A percentile compares a stretch with the other conserved stretches of the same genome.
phyloP scores from a whole-genome alignment of 2,113 vertebrate genomes.

The Trachemys scripta region DNA sequence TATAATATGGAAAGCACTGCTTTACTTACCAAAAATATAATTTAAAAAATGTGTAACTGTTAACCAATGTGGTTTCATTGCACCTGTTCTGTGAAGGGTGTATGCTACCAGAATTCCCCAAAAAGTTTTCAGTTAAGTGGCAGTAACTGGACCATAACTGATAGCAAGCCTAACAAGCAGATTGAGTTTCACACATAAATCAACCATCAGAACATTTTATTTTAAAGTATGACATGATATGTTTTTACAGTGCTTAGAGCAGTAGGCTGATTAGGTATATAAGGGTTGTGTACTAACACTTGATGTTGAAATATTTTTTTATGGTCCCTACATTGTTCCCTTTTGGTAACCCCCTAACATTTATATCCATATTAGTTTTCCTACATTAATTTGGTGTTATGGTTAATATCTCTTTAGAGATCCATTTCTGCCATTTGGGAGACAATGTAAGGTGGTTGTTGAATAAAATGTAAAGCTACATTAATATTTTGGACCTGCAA shows the following conservation, averaged over 20 bases:
- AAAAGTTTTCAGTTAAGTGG: constrained; percentile 67
- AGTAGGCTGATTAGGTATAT: not conserved
- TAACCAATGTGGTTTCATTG: constrained; percentile 23
- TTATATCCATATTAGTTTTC: constrained; percentile 55
- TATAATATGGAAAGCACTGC: not conserved
- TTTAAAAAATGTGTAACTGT: accelerated
- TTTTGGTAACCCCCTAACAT: constrained; percentile 79
- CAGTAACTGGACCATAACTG: constrained; percentile 22
- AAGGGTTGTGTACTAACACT: not conserved
- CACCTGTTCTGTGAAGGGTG: constrained; percentile 29
- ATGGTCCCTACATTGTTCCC: not conserved
- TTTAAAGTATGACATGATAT: not conserved
- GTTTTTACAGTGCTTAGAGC: not conserved
- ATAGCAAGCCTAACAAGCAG: not conserved
- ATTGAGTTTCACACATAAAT: constrained; percentile 57
- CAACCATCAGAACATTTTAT: not conserved
- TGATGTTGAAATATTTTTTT: constrained; percentile 17
- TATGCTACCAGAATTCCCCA: constrained; percentile 78
- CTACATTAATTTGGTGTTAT: not conserved
- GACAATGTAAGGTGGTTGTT: not conserved
- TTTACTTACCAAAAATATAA: not conserved
- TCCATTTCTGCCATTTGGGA: not conserved
- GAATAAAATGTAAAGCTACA: accelerated
- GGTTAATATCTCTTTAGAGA: constrained; percentile 22
- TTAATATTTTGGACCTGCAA: not conserved